Percentiles rank a stretch among this genome's conserved stretches.
Conservation (phyloP, 2,113 vertebrate species). For the Oxyura jamaicensis region DNA sequence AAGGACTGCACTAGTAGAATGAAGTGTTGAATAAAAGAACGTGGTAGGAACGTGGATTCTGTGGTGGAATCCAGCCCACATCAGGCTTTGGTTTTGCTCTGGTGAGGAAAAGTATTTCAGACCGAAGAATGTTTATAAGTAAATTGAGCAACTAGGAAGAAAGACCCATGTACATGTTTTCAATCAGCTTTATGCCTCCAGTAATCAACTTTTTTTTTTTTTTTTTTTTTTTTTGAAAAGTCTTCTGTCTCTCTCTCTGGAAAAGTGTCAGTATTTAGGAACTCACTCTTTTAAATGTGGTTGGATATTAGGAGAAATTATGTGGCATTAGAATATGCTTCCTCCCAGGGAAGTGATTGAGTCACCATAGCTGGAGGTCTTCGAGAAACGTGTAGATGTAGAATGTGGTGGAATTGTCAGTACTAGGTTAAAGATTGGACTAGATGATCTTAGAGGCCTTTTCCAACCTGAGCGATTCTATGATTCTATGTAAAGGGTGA, state of each 20-base stretch:
- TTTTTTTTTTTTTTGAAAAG: background rate
- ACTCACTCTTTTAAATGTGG: background rate
- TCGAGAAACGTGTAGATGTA: too few species aligned
- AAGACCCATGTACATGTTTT: background rate
- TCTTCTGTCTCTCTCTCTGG: background rate
- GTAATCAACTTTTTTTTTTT: background rate
- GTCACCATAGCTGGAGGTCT: too few species aligned
- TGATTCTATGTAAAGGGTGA: background rate
- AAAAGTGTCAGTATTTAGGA: background rate
- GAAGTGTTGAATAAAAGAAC: background rate
- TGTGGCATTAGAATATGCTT: too few species aligned
- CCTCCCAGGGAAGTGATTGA: too few species aligned
- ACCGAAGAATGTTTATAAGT: background rate
- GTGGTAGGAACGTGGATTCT: background rate
- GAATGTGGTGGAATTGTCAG: too few species aligned
- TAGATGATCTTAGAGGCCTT: too few species aligned
- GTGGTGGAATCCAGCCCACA: background rate
- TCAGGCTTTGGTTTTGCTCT: background rate
- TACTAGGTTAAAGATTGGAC: too few species aligned
- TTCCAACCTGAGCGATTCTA: too few species aligned
- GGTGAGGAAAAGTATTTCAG: background rate
- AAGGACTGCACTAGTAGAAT: background rate
- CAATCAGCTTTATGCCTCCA: background rate
- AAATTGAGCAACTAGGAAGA: background rate
- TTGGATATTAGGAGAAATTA: too few species aligned